These are phyloP conservation scores for Cochlearius cochlearius DNA, from an alignment of 2,113 vertebrate species.

Conservation along the genomic window DNA sequence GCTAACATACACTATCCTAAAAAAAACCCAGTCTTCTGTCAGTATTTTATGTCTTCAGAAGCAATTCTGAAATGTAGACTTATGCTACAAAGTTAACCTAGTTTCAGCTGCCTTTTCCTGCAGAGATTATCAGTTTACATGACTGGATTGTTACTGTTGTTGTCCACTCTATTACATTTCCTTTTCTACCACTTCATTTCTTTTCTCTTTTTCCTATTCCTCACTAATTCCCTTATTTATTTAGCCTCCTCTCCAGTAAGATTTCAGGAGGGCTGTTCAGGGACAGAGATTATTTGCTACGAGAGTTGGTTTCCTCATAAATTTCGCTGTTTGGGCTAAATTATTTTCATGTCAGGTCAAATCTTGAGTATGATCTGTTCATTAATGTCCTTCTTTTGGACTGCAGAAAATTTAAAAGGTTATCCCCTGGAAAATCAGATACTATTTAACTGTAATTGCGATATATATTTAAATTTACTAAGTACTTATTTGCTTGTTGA, in stretches of 20 bases:
- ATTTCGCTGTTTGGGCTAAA: neutral
- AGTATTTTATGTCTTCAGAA: neutral
- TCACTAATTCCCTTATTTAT: neutral
- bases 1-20: neutral
- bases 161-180: neutral
- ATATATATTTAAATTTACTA: neutral
- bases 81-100: neutral
- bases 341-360: neutral
- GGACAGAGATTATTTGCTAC: neutral
- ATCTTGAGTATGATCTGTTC: neutral
- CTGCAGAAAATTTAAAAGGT: neutral
- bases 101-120: neutral
- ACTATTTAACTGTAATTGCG: neutral
- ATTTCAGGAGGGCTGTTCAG: neutral
- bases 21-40: neutral
- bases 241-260: neutral
- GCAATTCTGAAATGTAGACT: neutral
- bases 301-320: neutral
- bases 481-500: neutral
- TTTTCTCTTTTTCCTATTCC: neutral
- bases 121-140: neutral
- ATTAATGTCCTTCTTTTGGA: neutral
- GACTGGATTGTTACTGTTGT: neutral
- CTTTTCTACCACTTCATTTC: neutral
- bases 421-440: neutral